Evolutionary conservation across 2,113 vertebrate genomes (phyloP), one percentile per base, ranked within the genome.

Genomic region (Barbus barbus): DNA sequence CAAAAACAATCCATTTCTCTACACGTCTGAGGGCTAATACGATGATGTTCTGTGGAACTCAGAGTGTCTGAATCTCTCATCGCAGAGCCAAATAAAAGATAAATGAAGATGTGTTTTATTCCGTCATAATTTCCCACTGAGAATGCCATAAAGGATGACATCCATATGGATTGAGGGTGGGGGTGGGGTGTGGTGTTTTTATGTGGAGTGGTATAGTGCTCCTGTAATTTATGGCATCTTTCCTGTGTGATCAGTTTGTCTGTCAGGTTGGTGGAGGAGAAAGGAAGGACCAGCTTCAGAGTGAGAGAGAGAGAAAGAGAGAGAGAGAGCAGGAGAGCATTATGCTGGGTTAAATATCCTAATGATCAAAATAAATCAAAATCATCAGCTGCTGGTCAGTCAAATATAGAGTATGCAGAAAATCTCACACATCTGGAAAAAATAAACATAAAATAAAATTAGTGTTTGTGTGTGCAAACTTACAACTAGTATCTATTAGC

Each of bases 41-140:
- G 97, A 98, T 96, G 95, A 95, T 95, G 94, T 95, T 95, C 96
- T 94, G 92, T 94, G 96, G 98, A 96, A 96, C 93, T 94, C 91
- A 88, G 93, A 95, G 96, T 96, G 95, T 94, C 94, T 93, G 95
- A 93, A 94, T 97, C 95, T 91, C 93, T 96, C 95, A 96, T 95
- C 96, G 96, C 94, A 95, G 94, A 94, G 93, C 93, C 93, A 94
- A 95, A 92, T 91, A 92, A 93, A 98, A 98, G 97, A 99, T 97
- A 98, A 99, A 99, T 99, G 97, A 98, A 98, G 96, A 97, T 95
- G 95, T 96, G 97, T 96, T 98, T 98, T 96, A 98, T 98, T 98
- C 97, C 96, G 94, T 95, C 95, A 94, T 99, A 98, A 99, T 99
- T 98, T 97, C 94, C 96, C 95, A 95, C 94, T 92, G 90, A 95